These are phyloP conservation scores for Cryptomyrus ogoouensis DNA, from an alignment of 2,113 vertebrate genomes.

Conservation along the genomic window DNA sequence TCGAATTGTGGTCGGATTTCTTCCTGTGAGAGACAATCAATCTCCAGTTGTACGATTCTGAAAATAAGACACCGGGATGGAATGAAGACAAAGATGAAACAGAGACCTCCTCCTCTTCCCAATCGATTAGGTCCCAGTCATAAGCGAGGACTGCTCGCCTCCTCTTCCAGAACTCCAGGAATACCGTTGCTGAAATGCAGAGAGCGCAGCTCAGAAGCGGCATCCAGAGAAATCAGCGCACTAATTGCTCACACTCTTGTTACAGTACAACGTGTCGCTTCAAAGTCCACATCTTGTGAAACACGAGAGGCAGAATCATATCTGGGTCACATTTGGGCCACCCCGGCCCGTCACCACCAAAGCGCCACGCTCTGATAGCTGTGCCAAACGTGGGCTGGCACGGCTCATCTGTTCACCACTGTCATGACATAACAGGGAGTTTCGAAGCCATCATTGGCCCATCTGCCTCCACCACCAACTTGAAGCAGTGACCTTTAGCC, in stretches of 20 bases:
- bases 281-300: neutral
- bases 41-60: neutral
- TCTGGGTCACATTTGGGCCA: neutral
- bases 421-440: neutral
- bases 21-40: constrained; percentile 59
- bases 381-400: neutral
- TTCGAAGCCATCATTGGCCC: neutral
- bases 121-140: constrained; percentile 95
- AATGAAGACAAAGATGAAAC: neutral
- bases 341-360: neutral
- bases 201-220: neutral
- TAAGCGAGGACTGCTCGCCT: constrained; percentile 88
- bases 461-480: neutral
- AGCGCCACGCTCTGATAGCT: neutral
- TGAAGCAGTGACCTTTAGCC: neutral
- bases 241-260: neutral
- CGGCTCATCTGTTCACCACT: neutral
- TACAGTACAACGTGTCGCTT: neutral
- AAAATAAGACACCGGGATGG: neutral
- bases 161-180: constrained; percentile 96
- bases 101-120: constrained; percentile 91
- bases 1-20: constrained; percentile 94
- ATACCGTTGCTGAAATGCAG: constrained; percentile 77
- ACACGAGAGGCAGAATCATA: neutral
- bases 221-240: neutral